A percentile compares a stretch with the other conserved stretches of the same genome.
Conservation (phyloP, 2,797 vertebrate genomes). For the Semaprochilodus insignis region DNA sequence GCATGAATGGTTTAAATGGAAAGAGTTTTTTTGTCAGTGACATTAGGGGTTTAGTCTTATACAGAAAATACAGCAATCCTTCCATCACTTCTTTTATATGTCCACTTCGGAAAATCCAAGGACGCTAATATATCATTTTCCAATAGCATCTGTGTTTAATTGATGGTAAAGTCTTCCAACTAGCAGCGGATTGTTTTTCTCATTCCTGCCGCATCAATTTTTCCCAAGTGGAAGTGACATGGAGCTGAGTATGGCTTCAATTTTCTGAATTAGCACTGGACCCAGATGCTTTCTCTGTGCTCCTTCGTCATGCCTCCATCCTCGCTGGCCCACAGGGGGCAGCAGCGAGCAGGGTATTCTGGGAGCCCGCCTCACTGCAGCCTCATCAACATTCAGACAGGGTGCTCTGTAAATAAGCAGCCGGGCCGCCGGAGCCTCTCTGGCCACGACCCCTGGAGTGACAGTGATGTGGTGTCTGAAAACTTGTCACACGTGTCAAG, state of each 20-base stretch:
- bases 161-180: conserved; percentile 1
- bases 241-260: not conserved
- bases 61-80: conserved; percentile 17
- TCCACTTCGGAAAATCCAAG: conserved; percentile 20
- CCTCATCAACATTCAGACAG: conserved; percentile 54
- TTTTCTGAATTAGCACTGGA: conserved; percentile 3
- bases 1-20: conserved; percentile 5
- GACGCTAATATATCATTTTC: conserved; percentile 18
- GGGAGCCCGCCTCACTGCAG: not conserved
- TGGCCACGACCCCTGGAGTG: conserved; percentile 48
- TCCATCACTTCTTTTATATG: not conserved
- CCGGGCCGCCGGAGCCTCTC: conserved; percentile 47
- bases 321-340: conserved; percentile 51
- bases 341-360: conserved; percentile 45
- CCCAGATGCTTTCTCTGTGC: not conserved
- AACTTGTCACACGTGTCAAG: conserved; percentile 39
- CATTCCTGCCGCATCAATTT: not conserved
- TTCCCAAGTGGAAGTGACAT: conserved; percentile 11
- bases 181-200: not conserved
- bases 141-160: conserved; percentile 8
- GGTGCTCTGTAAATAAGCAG: conserved; percentile 49
- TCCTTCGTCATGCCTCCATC: not conserved
- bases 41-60: conserved; percentile 6
- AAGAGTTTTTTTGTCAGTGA: not conserved
- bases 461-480: conserved; percentile 50